Evolutionary conservation across 2,797 vertebrate species (phyloP).

Genomic region (Hydrophis major): DNA sequence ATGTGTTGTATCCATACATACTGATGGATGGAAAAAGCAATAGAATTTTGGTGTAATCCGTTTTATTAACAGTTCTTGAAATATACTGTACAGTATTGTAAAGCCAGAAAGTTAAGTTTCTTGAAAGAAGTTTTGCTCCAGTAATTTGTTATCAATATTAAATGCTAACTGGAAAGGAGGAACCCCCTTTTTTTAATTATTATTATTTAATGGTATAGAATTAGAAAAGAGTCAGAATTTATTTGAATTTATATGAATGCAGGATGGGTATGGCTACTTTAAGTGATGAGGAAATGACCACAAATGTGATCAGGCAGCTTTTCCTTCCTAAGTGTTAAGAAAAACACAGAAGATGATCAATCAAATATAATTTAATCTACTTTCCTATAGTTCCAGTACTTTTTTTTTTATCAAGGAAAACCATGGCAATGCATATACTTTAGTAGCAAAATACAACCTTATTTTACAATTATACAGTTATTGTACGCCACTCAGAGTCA

Average conservation of each 20-base stretch:
- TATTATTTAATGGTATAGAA: neutral
- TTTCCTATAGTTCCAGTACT: too few species aligned
- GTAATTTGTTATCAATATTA: neutral
- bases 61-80: neutral
- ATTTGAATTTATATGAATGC: neutral
- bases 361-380: too few species aligned
- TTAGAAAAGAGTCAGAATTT: neutral
- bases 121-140: neutral
- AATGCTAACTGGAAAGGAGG: neutral
- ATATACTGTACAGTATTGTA: neutral
- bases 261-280: neutral
- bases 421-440: too few species aligned
- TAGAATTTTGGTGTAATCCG: neutral
- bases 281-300: too few species aligned
- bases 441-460: too few species aligned
- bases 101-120: neutral
- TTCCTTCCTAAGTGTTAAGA: too few species aligned
- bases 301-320: too few species aligned
- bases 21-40: neutral
- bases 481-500: too few species aligned
- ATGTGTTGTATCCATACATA: neutral
- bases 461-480: neutral
- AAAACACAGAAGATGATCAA: too few species aligned
- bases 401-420: too few species aligned
- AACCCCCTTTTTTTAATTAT: neutral